Base-by-base conservation (phyloP, 2,797 vertebrate genomes). In the Enteromius unitaeniatus region DNA sequence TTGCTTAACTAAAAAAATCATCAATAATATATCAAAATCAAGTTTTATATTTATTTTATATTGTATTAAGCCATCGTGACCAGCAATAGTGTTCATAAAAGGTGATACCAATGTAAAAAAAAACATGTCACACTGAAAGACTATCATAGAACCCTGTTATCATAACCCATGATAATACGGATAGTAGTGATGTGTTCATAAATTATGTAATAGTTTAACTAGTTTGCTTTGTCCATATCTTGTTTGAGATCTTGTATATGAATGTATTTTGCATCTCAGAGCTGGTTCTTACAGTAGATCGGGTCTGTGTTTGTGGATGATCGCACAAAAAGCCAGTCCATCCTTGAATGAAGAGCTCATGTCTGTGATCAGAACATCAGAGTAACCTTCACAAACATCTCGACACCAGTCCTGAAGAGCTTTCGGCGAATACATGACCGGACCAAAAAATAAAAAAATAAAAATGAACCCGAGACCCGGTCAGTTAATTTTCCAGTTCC, bases 261-360 rank as follows among this genome's bases (percentile, higher is more conserved):
- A 14, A 11, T 45, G 42, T 7, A 11, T 45, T 45, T 9, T 9
- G 8, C 37, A 37, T 37, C 40, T 51, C 0, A 40, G 9, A 6
- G 70, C 13, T 74, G 14, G 13, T 91, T 97, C 97, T 98, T 93
- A 99, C 98, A 99, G 96, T 81, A 98, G 89, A 79, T 99, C 97
- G 4, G 97, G 97, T 90, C 97, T 96, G 95, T 96, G 95, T 34
- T 94, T 95, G 91, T 99, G 97, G 55, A 99, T 97, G 84, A 99
- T 97, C 85, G 98, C 98, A 93, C 98, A 99, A 89, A 98, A 98
- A 14, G 98, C 97, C 94, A 98, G 88, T n/a, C 97, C 97, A 88
- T 98, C 96, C 89, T 96, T 94, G 94, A 99, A 98, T 77, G 97
- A 98, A 89, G 95, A 64, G 78, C 96, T 96, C 95, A 99, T 97